phyloP scores from a whole-genome alignment of 2,888 invertebrate species.

The Parnassius apollo region DNA sequence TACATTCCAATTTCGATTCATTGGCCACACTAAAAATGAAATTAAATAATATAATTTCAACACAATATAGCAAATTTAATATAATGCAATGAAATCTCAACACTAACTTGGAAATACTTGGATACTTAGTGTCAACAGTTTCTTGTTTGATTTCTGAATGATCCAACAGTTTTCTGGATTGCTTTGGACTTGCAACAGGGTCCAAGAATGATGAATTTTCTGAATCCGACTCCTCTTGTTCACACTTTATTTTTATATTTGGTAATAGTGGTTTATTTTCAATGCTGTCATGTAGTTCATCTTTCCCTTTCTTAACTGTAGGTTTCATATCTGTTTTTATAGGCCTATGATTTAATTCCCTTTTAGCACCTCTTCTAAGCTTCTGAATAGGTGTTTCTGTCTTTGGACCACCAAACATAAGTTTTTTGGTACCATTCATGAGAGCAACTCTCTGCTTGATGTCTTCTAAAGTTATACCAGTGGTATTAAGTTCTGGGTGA shows the following conservation, averaged over 20 bases:
- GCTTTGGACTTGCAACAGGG: conserved; percentile 66
- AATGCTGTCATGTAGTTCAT: conserved; percentile 53
- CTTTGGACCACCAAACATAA: conserved; percentile 72
- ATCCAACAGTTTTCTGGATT: conserved; percentile 60
- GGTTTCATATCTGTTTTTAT: conserved; percentile 47
- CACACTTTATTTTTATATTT: conserved; percentile 71
- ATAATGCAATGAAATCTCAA: conserved; percentile 10
- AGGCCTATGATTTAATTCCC: conserved; percentile 51
- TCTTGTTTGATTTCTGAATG: conserved; percentile 65
- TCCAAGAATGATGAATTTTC: conserved; percentile 76
- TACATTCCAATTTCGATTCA: conserved; percentile 54
- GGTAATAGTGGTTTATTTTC: conserved; percentile 61
- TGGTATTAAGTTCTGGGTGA: conserved; percentile 88
- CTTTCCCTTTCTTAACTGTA: conserved; percentile 55
- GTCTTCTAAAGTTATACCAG: conserved; percentile 86
- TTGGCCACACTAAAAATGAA: conserved; percentile 38
- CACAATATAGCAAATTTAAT: background rate
- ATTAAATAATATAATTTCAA: background rate
- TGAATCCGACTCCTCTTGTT: conserved; percentile 67
- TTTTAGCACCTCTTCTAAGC: conserved; percentile 58
- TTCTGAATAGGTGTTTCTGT: conserved; percentile 55
- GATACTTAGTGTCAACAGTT: conserved; percentile 53
- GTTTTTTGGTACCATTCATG: conserved; percentile 75
- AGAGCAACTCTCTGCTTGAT: conserved; percentile 78
- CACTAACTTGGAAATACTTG: conserved; percentile 53